Base-by-base conservation (phyloP, 2,797 vertebrate genomes). In the Nannoperca australis region DNA sequence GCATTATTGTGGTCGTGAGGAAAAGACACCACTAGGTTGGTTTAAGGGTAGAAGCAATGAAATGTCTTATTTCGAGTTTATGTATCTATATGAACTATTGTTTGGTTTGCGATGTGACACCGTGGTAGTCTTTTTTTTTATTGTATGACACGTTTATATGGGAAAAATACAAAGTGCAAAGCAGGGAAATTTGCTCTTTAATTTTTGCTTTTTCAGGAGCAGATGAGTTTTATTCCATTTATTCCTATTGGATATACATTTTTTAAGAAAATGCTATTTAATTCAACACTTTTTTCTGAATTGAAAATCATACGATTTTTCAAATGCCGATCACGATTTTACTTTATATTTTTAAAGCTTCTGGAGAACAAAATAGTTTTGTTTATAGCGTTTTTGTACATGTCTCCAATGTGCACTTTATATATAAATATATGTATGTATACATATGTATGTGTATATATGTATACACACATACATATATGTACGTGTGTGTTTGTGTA, bases 331-430 rank as follows among this genome's bases (percentile, higher is more conserved):
- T 63, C 45, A 74, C 47, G 10, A 45, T 78, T 79, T 78, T 81
- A 63, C 8, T 45, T 73, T 51, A 40, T 70, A 36, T 68, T 76
- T 81, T 73, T 60, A 81, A 40, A 87, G 78, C 86, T 78, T 85
- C 74, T 73, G 61, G 80, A 89, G 88, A 88, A 84, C 83, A 84
- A 91, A 83, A 80, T 70, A 60, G 22, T 79, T 76, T 83, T 88
- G 82, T 81, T 76, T 71, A 77, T 83, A 72, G 86, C 79, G 40
- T 88, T 22, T 91, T 89, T 92, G 83, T 91, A 88, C 86, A 86
- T 80, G 77, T 88, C 84, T 87, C 69, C 86, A 89, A 87, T 91
- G 92, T 93, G 94, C 94, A 95, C 93, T 95, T 95, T 95, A 91
- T 87, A 79, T 79, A 80, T 69, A 63, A 30, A 55, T 49, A 44